phyloP scores from a whole-genome alignment of 2,113 vertebrate genomes.

The Actinemys pallida region DNA sequence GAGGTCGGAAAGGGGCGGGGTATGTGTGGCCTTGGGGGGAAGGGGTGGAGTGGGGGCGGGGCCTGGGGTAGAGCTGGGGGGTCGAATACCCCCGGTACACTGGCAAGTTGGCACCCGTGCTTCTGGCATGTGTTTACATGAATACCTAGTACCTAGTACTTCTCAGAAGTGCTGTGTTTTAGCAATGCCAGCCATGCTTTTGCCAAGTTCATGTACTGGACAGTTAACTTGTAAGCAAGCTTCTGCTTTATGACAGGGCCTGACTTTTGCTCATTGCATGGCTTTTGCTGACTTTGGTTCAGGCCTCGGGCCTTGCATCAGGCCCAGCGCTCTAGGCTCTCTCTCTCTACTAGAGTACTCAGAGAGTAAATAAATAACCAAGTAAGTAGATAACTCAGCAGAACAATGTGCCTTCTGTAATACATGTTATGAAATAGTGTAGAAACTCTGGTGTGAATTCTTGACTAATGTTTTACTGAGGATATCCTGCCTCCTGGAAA shows the following conservation, averaged over 20 bases:
- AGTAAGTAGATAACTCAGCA: constrained; percentile 3
- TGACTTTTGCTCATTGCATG: background rate
- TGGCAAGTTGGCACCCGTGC: no score
- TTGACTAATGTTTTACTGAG: background rate
- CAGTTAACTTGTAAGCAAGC: background rate
- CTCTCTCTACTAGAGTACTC: background rate
- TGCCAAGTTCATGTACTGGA: background rate
- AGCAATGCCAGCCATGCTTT: background rate
- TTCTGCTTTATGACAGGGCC: background rate
- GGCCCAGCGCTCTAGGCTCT: background rate
- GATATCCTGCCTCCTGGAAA: background rate
- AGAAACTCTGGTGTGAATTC: background rate
- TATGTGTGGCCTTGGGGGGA: no score
- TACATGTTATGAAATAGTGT: constrained; percentile 9
- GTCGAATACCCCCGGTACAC: no score
- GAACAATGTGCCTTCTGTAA: background rate
- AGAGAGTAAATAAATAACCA: constrained; percentile 9
- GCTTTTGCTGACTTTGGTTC: background rate
- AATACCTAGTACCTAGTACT: background rate
- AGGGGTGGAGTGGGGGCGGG: no score
- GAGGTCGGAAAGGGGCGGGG: no score
- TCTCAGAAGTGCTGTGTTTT: background rate
- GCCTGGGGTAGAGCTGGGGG: no score
- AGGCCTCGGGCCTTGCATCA: background rate
- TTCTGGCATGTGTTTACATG: background rate